Conservation (phyloP, 2,888 invertebrate genomes). For the Agrotis clavis region DNA sequence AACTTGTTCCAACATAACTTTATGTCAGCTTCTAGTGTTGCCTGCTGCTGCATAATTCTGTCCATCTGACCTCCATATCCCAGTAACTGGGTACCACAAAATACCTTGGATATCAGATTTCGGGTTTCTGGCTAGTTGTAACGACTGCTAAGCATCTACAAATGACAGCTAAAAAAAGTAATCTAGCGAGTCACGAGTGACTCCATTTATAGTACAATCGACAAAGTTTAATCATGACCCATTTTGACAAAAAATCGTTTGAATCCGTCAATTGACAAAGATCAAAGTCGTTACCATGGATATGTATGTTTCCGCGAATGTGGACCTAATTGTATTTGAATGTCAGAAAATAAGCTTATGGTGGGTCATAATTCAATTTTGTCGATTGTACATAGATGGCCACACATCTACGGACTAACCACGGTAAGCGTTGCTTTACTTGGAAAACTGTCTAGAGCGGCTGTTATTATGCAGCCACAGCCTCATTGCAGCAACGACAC, state of each 20-base stretch:
- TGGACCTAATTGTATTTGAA: too few species aligned
- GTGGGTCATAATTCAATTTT: too few species aligned
- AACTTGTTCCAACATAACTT: neutral
- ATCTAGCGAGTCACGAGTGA: too few species aligned
- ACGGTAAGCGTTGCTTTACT: neutral
- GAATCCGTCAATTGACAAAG: too few species aligned
- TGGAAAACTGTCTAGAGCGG: neutral
- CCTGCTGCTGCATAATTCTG: constrained; percentile 1
- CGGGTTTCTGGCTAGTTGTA: neutral
- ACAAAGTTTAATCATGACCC: too few species aligned
- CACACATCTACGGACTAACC: neutral
- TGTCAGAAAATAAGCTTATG: too few species aligned
- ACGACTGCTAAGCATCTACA: neutral
- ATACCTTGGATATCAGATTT: neutral
- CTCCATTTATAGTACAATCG: too few species aligned
- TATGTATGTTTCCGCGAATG: too few species aligned
- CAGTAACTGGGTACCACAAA: neutral
- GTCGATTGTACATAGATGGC: too few species aligned
- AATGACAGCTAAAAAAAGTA: neutral
- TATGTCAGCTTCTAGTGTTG: neutral
- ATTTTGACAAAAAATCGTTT: too few species aligned
- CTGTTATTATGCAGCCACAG: neutral
- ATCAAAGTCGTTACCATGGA: too few species aligned
- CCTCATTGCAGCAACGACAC: constrained; percentile 7
- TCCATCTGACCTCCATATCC: neutral